phyloP scores from a whole-genome alignment of 2,113 vertebrate genomes.

The Cheirogaleus medius region DNA sequence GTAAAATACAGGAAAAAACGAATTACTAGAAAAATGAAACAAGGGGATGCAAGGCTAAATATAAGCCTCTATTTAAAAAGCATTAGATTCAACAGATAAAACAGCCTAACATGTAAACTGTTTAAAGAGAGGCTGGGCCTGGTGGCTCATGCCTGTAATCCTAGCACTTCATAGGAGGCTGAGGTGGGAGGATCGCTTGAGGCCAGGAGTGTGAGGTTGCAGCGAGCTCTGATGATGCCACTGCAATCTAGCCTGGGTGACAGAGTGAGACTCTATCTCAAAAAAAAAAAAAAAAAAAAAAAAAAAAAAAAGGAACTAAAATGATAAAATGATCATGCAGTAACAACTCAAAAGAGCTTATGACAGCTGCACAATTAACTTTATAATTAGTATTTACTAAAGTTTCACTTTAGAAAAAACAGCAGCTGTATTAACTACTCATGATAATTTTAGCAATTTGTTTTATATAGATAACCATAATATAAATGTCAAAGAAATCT shows the following conservation, averaged over 20 bases:
- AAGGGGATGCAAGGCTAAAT: background rate
- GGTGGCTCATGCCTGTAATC: too few species aligned
- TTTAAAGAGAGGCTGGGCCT: background rate
- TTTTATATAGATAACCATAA: background rate
- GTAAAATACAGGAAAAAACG: background rate
- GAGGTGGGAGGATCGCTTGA: too few species aligned
- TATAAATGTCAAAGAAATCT: slow-evolving; percentile 5
- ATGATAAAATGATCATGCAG: background rate
- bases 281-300: too few species aligned
- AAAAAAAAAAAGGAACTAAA: too few species aligned
- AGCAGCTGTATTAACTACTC: background rate
- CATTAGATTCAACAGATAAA: slow-evolving; percentile 6
- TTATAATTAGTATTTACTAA: background rate
- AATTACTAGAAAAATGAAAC: slow-evolving; percentile 1
- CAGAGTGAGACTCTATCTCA: too few species aligned
- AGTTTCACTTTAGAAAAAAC: slow-evolving; percentile 33
- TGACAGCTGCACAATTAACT: background rate
- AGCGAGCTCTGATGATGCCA: too few species aligned
- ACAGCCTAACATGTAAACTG: background rate
- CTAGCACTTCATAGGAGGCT: too few species aligned
- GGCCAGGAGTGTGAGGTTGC: too few species aligned
- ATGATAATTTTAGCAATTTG: background rate
- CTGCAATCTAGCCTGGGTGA: too few species aligned
- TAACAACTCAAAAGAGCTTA: background rate
- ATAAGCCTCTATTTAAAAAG: background rate